Conservation (phyloP, 2,113 vertebrate genomes). For the Vidua chalybeata region DNA sequence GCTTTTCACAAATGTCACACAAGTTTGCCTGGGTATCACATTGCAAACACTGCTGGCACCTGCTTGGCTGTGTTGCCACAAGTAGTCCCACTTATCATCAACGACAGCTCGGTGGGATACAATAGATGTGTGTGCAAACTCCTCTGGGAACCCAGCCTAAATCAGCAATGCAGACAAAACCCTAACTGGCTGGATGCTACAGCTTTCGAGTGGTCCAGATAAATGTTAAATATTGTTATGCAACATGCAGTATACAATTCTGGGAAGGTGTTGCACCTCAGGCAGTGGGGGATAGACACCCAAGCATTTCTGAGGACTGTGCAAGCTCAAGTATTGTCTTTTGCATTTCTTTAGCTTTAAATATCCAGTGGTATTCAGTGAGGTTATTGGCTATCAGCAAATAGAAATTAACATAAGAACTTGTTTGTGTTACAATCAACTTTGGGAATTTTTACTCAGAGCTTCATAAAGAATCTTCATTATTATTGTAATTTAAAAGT, state of each 20-base stretch:
- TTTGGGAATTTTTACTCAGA: not conserved
- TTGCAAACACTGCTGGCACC: slow-evolving; percentile 29
- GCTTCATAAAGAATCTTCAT: not conserved
- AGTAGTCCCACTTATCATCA: not conserved
- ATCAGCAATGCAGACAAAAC: not conserved
- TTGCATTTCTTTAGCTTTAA: slow-evolving; percentile 30
- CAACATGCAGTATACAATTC: not conserved
- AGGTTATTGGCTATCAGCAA: not conserved
- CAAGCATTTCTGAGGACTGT: not conserved
- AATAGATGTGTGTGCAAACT: not conserved
- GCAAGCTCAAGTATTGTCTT: not conserved
- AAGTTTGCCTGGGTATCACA: not conserved
- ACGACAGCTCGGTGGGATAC: not conserved
- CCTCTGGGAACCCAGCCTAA: not conserved
- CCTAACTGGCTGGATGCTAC: not conserved
- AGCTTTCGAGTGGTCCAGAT: not conserved
- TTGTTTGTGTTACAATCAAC: not conserved
- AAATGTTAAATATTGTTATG: not conserved
- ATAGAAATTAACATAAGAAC: not conserved
- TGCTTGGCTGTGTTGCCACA: slow-evolving; percentile 7
- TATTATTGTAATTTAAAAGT: slow-evolving; percentile 36
- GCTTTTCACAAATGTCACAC: not conserved
- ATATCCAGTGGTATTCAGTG: not conserved
- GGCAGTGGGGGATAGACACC: not conserved
- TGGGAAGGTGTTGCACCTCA: not conserved